Percentiles rank a stretch among this genome's conserved stretches.
Evolutionary conservation across 1,140 invertebrate species (phyloP).

Genomic region (Telenomus remus): DNA sequence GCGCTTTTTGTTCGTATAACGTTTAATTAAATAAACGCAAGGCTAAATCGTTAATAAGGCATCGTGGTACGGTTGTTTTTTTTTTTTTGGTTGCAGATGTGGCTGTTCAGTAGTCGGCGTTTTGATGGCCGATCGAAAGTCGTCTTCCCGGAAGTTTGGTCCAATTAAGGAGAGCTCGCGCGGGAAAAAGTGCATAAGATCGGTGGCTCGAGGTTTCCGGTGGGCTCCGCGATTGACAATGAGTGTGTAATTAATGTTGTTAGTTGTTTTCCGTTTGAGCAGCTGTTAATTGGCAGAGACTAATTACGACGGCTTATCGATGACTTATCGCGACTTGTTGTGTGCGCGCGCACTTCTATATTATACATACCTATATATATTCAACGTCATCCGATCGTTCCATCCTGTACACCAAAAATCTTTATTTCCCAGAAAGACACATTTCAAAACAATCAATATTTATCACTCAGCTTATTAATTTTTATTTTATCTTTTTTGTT

Average conservation of each 20-base stretch:
- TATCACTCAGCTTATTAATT: too few relatives aligned
- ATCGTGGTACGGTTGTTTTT: too few relatives aligned
- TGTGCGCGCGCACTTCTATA: constrained; percentile 25
- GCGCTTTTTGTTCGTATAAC: constrained; percentile 14
- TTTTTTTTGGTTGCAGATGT: too few relatives aligned
- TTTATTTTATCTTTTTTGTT: too few relatives aligned
- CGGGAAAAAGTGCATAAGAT: constrained; percentile 49
- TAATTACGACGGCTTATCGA: constrained; percentile 73
- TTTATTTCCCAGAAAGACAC: too few relatives aligned
- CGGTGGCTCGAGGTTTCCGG: constrained; percentile 42
- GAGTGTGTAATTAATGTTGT: constrained; percentile 64
- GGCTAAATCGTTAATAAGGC: constrained; percentile 30
- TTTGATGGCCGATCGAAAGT: constrained; percentile 50
- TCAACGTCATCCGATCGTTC: constrained; percentile 55
- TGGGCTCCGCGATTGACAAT: constrained; percentile 48
- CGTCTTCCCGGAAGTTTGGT: constrained; percentile 54
- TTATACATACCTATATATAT: constrained; percentile 26
- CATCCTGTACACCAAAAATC: too few relatives aligned
- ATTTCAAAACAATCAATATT: too few relatives aligned
- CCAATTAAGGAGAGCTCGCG: constrained; percentile 46
- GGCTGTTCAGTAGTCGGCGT: constrained; percentile 44
- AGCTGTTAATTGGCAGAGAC: constrained; percentile 76
- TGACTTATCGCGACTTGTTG: constrained; percentile 68
- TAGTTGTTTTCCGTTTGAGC: constrained; percentile 75
- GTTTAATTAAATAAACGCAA: constrained; percentile 44